These are phyloP conservation scores for Silvanus unidentatus DNA, from an alignment of 2,888 invertebrate genomes.

Conservation along the genomic window DNA sequence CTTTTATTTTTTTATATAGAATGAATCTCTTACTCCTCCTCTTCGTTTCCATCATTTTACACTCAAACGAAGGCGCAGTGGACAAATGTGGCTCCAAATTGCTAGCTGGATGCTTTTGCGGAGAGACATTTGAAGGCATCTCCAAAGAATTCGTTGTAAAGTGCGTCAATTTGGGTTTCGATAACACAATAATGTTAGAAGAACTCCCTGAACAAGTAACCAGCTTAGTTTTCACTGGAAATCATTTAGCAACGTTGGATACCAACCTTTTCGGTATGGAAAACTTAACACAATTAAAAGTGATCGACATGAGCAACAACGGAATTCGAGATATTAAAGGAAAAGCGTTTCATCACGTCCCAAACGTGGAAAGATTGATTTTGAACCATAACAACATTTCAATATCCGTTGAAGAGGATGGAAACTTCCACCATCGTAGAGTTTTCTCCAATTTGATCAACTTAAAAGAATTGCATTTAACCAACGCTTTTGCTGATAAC, in stretches of 20 bases:
- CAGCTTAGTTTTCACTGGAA: slow-evolving; percentile 67
- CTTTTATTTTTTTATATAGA: too few species aligned
- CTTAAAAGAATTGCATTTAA: slow-evolving; percentile 64
- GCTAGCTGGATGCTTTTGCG: slow-evolving; percentile 52
- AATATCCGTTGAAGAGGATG: slow-evolving; percentile 52
- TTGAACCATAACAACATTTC: slow-evolving; percentile 67
- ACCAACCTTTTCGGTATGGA: slow-evolving; percentile 66
- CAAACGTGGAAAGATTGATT: slow-evolving; percentile 60
- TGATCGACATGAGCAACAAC: slow-evolving; percentile 71
- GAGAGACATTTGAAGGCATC: slow-evolving; percentile 46
- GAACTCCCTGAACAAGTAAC: slow-evolving; percentile 61
- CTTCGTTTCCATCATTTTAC: too few species aligned
- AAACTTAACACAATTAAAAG: slow-evolving; percentile 52
- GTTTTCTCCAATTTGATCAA: slow-evolving; percentile 66
- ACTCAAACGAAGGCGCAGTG: slow-evolving; percentile 19
- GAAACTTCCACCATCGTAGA: slow-evolving; percentile 59
- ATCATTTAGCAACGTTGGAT: slow-evolving; percentile 57
- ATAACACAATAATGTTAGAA: slow-evolving; percentile 53
- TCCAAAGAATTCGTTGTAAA: slow-evolving; percentile 56
- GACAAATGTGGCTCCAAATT: slow-evolving; percentile 32
- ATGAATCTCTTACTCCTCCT: too few species aligned
- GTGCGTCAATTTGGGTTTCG: slow-evolving; percentile 61
- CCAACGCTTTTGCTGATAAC: slow-evolving; percentile 66
- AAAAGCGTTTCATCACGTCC: slow-evolving; percentile 68
- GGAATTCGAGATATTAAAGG: slow-evolving; percentile 65